Conservation (phyloP, 2,113 vertebrate species). For the Aptenodytes forsteri region DNA sequence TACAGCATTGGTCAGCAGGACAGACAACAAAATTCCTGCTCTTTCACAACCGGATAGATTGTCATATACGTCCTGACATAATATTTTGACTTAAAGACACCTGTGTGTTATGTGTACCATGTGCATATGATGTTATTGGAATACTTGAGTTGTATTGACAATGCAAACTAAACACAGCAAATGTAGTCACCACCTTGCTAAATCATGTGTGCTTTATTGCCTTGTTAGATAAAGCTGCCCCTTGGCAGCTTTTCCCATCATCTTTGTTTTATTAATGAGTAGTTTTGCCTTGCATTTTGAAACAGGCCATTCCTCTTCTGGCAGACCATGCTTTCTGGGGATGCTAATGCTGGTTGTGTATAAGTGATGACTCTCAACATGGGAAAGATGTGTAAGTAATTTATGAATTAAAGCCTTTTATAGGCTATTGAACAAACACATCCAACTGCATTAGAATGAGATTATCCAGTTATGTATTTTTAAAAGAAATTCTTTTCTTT, state of each 20-base stretch:
- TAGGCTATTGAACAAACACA: neutral
- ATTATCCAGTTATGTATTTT: neutral
- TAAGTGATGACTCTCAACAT: constrained; percentile 17
- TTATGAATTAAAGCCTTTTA: constrained; percentile 35
- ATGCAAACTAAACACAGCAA: neutral
- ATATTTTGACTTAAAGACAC: neutral
- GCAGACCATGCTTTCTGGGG: constrained; percentile 2
- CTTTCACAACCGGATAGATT: neutral
- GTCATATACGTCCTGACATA: neutral
- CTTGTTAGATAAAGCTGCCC: constrained; percentile 59
- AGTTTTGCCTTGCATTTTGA: constrained; percentile 52
- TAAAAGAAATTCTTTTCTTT: neutral
- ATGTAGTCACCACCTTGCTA: constrained; percentile 32
- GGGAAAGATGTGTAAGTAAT: constrained; percentile 30
- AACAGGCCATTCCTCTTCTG: constrained; percentile 40
- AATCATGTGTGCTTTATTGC: constrained; percentile 34
- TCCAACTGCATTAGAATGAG: neutral
- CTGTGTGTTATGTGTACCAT: neutral
- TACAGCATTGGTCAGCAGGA: neutral
- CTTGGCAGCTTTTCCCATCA: constrained; percentile 48
- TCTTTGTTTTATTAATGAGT: constrained; percentile 67
- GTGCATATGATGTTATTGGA: neutral
- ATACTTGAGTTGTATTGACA: neutral
- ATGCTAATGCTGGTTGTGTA: constrained; percentile 13
- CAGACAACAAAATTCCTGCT: neutral